These are phyloP conservation scores for Helogale parvula DNA, from an alignment of 2,113 vertebrate species.

Conservation along the genomic window DNA sequence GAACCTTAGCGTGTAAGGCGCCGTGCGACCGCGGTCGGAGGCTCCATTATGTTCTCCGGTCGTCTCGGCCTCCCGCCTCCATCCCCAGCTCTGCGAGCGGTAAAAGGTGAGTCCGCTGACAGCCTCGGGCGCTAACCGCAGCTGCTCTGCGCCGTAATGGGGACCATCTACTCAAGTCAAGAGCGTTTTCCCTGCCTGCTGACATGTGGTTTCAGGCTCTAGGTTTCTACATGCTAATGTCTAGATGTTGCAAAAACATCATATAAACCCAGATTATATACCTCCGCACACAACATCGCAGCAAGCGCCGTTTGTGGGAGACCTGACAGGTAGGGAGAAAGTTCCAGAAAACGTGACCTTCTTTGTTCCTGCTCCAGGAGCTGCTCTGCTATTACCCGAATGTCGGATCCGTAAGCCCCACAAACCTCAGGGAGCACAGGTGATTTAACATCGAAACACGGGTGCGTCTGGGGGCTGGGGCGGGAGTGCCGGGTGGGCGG, in stretches of 20 bases:
- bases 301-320: not conserved
- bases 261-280: not conserved
- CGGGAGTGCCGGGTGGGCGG: fast-evolving
- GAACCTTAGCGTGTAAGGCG: fast-evolving
- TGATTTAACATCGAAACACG: fast-evolving
- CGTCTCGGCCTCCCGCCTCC: not conserved
- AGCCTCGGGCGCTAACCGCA: not conserved
- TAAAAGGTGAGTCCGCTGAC: not conserved
- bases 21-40: not conserved
- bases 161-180: not conserved
- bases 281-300: not conserved
- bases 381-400: no score
- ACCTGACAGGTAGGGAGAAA: not conserved
- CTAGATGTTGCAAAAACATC: not conserved
- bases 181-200: not conserved
- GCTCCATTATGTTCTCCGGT: not conserved
- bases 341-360: not conserved
- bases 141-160: not conserved
- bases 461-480: fast-evolving
- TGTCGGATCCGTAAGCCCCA: fast-evolving
- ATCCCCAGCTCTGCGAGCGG: not conserved
- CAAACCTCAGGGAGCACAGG: fast-evolving
- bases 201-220: not conserved
- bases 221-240: conserved; percentile 24
- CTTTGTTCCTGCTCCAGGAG: not conserved